These are phyloP conservation scores for Pterocles orientalis DNA, from an alignment of 2,113 vertebrate genomes.

Conservation along the genomic window DNA sequence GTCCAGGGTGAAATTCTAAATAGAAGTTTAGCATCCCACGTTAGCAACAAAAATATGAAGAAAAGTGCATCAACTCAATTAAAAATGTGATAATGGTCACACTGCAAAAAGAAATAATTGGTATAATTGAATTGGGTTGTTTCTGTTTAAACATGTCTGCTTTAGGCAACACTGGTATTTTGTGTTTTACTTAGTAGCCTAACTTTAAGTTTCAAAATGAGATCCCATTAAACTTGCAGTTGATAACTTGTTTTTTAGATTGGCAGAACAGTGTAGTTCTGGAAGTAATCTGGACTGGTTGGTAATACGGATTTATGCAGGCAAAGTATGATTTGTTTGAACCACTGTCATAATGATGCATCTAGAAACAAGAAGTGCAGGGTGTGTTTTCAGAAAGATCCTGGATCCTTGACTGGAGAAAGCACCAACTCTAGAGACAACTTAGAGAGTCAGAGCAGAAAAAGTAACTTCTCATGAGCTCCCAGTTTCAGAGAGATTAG, in stretches of 20 bases:
- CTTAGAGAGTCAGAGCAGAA: neutral
- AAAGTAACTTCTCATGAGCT: neutral
- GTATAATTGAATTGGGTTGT: neutral
- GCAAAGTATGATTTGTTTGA: neutral
- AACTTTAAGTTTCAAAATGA: neutral
- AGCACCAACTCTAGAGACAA: neutral
- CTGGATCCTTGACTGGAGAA: neutral
- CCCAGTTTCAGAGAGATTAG: neutral
- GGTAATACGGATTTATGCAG: neutral
- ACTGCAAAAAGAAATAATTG: neutral
- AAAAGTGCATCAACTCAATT: neutral
- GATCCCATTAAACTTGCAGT: neutral
- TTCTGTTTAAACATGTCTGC: neutral
- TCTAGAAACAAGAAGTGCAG: neutral
- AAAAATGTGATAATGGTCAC: neutral
- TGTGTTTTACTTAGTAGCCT: neutral
- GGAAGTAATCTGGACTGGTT: neutral
- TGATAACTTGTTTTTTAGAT: neutral
- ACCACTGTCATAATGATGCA: neutral
- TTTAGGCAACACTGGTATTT: neutral
- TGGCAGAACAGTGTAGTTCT: neutral
- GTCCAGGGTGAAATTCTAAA: neutral
- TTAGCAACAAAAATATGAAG: neutral
- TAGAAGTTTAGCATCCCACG: neutral
- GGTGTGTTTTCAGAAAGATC: neutral